A percentile compares a stretch with the other conserved stretches of the same genome.
These are phyloP conservation scores for Psilopogon haemacephalus DNA, from an alignment of 2,113 vertebrate species.

Conservation along the genomic window DNA sequence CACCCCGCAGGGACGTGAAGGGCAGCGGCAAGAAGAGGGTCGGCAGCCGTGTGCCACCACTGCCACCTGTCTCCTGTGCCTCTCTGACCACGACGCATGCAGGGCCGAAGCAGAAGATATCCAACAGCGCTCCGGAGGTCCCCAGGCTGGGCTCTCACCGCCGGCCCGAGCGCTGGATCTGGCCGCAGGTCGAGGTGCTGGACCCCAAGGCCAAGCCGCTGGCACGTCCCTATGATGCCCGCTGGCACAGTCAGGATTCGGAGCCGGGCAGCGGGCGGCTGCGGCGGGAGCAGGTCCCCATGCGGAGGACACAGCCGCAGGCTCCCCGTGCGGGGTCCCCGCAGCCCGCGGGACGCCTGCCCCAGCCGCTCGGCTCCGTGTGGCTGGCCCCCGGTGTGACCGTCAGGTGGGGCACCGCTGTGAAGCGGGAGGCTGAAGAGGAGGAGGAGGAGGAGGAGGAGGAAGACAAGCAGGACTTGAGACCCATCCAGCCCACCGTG, in stretches of 20 bases:
- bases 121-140: background rate
- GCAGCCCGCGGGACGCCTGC: background rate
- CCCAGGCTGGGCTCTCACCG: background rate
- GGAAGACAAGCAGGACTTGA: background rate
- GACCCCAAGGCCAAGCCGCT: background rate
- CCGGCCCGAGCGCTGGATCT: conserved; percentile 45
- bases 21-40: rapidly evolving
- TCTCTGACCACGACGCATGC: background rate
- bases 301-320: rapidly evolving
- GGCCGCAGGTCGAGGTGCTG: conserved; percentile 67
- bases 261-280: background rate
- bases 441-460: rapidly evolving
- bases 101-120: background rate
- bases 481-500: background rate
- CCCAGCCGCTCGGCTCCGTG: conserved; percentile 19
- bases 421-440: background rate
- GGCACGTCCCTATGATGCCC: background rate
- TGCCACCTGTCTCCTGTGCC: background rate
- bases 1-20: background rate
- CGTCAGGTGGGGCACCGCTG: background rate
- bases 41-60: rapidly evolving
- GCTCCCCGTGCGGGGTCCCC: rapidly evolving
- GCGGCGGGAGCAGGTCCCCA: rapidly evolving
- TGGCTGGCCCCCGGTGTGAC: conserved; percentile 72
- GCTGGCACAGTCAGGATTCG: background rate